These are phyloP conservation scores for Xerus inauris DNA, from an alignment of 2,113 vertebrate genomes.

Conservation along the genomic window DNA sequence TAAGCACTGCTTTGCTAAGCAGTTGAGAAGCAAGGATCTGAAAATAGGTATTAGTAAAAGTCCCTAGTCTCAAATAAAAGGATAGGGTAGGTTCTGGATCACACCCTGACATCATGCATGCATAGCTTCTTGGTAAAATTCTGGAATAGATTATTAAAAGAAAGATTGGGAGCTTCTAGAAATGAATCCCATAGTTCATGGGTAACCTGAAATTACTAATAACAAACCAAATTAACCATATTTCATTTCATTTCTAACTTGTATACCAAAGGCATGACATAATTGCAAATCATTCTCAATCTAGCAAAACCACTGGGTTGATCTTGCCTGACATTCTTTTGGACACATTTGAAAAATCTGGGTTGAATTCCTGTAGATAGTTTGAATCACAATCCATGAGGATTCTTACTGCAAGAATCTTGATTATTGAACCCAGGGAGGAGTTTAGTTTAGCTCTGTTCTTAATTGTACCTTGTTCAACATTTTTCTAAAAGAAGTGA, in stretches of 20 bases:
- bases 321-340: background rate
- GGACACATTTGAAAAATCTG: background rate
- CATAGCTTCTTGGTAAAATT: background rate
- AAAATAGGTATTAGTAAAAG: background rate
- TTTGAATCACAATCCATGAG: background rate
- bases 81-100: background rate
- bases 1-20: background rate
- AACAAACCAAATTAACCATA: background rate
- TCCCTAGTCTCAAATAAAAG: background rate
- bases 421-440: background rate
- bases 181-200: background rate
- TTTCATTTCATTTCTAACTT: background rate
- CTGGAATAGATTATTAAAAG: background rate
- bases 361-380: background rate
- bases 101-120: accelerated
- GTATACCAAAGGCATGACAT: background rate
- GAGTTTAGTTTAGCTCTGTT: conserved; percentile 4
- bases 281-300: no score
- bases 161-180: background rate
- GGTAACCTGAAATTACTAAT: background rate
- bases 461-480: background rate
- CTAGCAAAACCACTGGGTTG: background rate
- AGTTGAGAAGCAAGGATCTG: background rate
- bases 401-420: background rate
- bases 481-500: conserved; percentile 48